Percentiles rank a stretch among this genome's conserved stretches.
Evolutionary conservation across 2,113 vertebrate species (phyloP).

Genomic region (Pollachius pollachius): DNA sequence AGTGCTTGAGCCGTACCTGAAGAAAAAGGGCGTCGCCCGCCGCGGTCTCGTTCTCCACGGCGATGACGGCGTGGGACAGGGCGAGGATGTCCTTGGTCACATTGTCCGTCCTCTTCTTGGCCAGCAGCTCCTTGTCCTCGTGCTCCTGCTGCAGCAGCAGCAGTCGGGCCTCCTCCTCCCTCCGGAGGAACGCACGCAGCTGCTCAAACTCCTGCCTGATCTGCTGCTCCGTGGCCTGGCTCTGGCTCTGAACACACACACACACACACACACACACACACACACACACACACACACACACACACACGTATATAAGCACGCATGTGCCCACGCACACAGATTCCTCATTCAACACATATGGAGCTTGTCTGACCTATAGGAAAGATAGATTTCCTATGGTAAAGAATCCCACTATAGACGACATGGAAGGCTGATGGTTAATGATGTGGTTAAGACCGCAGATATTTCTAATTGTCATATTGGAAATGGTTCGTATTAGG

Average conservation of each 20-base stretch:
- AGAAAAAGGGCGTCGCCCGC: constrained; percentile 61
- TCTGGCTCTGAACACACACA: constrained; percentile 61
- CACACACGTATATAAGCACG: too few relatives aligned
- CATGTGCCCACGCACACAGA: too few relatives aligned
- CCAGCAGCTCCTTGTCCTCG: constrained; percentile 61
- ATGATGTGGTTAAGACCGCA: too few relatives aligned
- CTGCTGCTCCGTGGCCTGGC: constrained; percentile 64
- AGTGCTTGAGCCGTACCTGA: constrained; percentile 42
- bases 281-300: too few relatives aligned
- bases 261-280: background rate
- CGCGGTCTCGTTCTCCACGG: constrained; percentile 69
- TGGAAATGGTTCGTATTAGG: too few relatives aligned
- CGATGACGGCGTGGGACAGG: constrained; percentile 68
- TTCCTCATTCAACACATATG: too few relatives aligned
- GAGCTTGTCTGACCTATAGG: too few relatives aligned
- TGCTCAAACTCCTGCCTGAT: constrained; percentile 66
- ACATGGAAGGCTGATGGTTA: too few relatives aligned
- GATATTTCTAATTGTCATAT: too few relatives aligned
- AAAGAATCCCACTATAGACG: too few relatives aligned
- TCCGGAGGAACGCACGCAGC: constrained; percentile 63
- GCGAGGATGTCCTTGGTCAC: constrained; percentile 69
- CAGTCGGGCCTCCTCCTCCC: constrained; percentile 62
- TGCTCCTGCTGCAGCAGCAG: constrained; percentile 60
- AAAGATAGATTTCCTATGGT: too few relatives aligned
- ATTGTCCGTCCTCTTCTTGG: constrained; percentile 67